Evolutionary conservation across 2,797 vertebrate species (phyloP), one percentile per base, ranked within the genome.

Genomic region (Pipistrellus kuhlii): DNA sequence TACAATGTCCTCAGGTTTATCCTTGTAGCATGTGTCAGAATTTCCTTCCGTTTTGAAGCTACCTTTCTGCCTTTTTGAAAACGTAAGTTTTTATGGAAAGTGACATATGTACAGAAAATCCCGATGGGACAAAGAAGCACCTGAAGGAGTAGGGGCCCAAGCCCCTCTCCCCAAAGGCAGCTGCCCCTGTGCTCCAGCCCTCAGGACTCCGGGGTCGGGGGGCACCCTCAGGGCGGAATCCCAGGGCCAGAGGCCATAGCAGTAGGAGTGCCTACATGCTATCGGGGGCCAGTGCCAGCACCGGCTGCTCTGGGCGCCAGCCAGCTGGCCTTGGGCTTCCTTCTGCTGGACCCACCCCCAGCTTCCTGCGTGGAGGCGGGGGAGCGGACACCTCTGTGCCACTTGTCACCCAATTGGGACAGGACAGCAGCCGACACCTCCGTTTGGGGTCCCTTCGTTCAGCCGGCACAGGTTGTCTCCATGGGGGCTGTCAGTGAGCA

Each of bases 221-320:
- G 71, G n/a, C 13, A 2, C 41, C 18, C 5, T 15, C 81, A 13
- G 59, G 64, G 90, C 76, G 30, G 48, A 93, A 11, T 25, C 93
- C 95, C 62, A 93, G 85, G 8, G 59, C 20, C 93, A 13, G 51
- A 5, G 77, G 41, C 93, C 93, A 87, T 51, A 93, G 93, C 30
- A 96, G 78, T 57, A 78, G 69, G 32, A 57, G 46, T 1, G 32
- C 2, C 68, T 7, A 4, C 96, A 96, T 96, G 69, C n/a, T 80
- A 53, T 81, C 0, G 3, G 9, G 9, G 27, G 30, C 44, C 55
- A 44, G 44, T 44, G 44, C 44, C 44, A 44, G 15, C 8, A 18
- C 46, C 0, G 0, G 10, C 73, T 41, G 30, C 77, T 93, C 25
- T 57, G 44, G 55, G 32, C 59, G 38, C 53, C 2, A 15, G 66